Percentiles rank a stretch among this genome's conserved stretches.
Evolutionary conservation across 2,797 vertebrate genomes (phyloP).

Genomic region (Molossus molossus): DNA sequence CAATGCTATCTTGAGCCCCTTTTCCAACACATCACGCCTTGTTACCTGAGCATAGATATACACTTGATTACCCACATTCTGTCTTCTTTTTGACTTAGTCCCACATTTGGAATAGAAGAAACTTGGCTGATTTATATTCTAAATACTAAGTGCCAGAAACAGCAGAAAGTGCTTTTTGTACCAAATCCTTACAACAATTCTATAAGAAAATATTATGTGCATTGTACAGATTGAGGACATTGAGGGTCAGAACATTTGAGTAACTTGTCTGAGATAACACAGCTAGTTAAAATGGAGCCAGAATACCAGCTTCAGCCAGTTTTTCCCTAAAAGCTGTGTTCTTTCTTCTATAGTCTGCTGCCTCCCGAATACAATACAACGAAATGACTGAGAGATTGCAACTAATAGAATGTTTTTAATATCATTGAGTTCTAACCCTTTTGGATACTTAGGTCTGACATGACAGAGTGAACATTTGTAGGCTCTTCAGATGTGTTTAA

Average conservation of each 20-base stretch:
- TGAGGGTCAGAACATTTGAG: conserved; percentile 17
- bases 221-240: conserved; percentile 57
- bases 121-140: conserved; percentile 33
- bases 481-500: background rate
- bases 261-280: conserved; percentile 25
- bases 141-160: conserved; percentile 19
- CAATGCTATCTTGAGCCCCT: conserved; percentile 52
- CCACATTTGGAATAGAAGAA: conserved; percentile 48
- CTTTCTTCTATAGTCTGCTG: background rate
- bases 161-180: background rate
- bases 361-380: background rate
- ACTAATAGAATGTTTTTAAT: background rate
- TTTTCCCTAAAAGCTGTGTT: conserved; percentile 42
- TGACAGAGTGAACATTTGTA: background rate
- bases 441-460: conserved; percentile 48
- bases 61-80: conserved; percentile 27
- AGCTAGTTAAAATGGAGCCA: conserved; percentile 55
- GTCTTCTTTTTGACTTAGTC: conserved; percentile 52
- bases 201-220: conserved; percentile 54
- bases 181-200: conserved; percentile 43
- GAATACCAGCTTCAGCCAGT: conserved; percentile 9
- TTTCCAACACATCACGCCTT: conserved; percentile 65
- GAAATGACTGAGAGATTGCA: background rate
- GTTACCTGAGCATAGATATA: conserved; percentile 68
- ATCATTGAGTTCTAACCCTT: conserved; percentile 38